Conservation (phyloP, 2,888 invertebrate genomes). For the Cephus pygmeus region DNA sequence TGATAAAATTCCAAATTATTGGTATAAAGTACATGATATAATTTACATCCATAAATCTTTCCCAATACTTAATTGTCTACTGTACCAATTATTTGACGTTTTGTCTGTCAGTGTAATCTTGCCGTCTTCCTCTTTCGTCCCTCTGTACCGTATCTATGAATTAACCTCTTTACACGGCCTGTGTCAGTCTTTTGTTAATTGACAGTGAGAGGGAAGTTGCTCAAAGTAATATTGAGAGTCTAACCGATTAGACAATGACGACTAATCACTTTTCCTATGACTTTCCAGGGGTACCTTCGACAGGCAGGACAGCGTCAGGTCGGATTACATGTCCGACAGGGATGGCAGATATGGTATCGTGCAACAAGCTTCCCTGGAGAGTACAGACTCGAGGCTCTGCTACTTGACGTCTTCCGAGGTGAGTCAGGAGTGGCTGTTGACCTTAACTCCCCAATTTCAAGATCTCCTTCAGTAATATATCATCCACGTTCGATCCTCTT, state of each 20-base stretch:
- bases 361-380: conserved; percentile 93
- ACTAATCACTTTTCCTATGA: neutral
- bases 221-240: neutral
- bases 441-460: conserved; percentile 49
- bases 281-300: conserved; percentile 83
- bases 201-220: neutral
- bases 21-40: neutral
- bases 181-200: neutral
- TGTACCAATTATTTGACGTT: neutral
- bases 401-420: conserved; percentile 97
- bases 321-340: conserved; percentile 91
- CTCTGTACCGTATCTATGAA: neutral
- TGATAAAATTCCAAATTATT: neutral
- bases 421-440: conserved; percentile 68
- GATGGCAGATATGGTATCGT: conserved; percentile 88
- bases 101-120: neutral
- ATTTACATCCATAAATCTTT: neutral
- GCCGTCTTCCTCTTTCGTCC: neutral
- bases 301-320: conserved; percentile 88
- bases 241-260: neutral
- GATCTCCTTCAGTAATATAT: conserved; percentile 24
- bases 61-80: neutral
- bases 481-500: neutral
- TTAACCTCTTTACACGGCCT: neutral
- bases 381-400: conserved; percentile 92